phyloP scores from a whole-genome alignment of 1,140 invertebrate genomes.

The Tetramorium parvispinum region DNA sequence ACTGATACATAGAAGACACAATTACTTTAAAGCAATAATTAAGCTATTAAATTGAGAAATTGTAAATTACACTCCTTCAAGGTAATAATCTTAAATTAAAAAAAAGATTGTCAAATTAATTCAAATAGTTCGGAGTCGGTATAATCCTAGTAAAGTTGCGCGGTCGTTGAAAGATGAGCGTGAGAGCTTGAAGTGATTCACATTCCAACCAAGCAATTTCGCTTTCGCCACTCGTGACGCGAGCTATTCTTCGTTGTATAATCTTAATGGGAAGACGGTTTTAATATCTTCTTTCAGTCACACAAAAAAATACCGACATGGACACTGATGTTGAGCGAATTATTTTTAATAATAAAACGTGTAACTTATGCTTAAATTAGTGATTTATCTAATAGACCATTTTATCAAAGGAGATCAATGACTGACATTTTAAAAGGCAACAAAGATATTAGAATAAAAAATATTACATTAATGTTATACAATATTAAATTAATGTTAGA shows the following conservation, averaged over 20 bases:
- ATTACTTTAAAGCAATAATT: neutral
- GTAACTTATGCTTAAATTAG: neutral
- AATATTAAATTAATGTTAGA: neutral
- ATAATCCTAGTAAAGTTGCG: constrained; percentile 45
- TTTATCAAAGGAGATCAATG: neutral
- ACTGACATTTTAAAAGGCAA: neutral
- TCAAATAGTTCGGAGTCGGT: neutral
- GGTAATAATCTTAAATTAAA: neutral
- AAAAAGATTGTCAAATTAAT: neutral
- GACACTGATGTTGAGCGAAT: constrained; percentile 19
- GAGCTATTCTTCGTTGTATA: constrained; percentile 59
- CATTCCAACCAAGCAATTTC: constrained; percentile 61
- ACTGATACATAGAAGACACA: too few relatives aligned
- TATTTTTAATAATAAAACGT: constrained; percentile 37
- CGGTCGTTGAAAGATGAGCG: constrained; percentile 29
- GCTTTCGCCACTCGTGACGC: constrained; percentile 37
- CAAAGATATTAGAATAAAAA: neutral
- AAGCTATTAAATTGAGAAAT: neutral
- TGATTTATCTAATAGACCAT: too few relatives aligned
- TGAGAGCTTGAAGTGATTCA: constrained; percentile 52
- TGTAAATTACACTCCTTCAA: neutral
- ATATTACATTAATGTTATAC: too few relatives aligned
- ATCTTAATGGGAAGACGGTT: constrained; percentile 70
- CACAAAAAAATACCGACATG: constrained; percentile 19
- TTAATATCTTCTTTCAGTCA: constrained; percentile 34